A percentile compares a stretch with the other conserved stretches of the same genome.
Conservation (phyloP, 1,140 invertebrate species). For the Spodoptera frugiperda region DNA sequence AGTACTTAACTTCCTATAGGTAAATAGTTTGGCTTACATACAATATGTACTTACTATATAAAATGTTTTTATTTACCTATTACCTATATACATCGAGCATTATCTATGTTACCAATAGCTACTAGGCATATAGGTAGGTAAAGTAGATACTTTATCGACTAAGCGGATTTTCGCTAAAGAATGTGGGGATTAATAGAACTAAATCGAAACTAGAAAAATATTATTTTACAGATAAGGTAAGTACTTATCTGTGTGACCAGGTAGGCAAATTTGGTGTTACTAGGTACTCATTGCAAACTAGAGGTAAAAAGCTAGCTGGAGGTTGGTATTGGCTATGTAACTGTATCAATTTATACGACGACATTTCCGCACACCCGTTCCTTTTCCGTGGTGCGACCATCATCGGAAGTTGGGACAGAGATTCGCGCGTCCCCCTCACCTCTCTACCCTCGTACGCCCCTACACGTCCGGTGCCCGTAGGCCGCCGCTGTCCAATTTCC, state of each 20-base stretch:
- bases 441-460: slow-evolving; percentile 56
- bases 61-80: background rate
- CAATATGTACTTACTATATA: background rate
- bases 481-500: slow-evolving; percentile 77
- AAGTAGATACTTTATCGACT: background rate
- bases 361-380: slow-evolving; percentile 60
- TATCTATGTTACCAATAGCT: background rate
- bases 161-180: slow-evolving; percentile 15
- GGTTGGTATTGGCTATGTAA: slow-evolving; percentile 9
- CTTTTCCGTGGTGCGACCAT: slow-evolving; percentile 71
- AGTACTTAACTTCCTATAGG: slow-evolving; percentile 22
- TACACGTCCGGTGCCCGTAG: slow-evolving; percentile 70
- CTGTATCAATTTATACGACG: slow-evolving; percentile 13
- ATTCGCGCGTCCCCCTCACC: slow-evolving; percentile 62
- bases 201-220: background rate
- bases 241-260: background rate
- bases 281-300: too few relatives aligned
- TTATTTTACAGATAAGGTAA: background rate
- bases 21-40: background rate
- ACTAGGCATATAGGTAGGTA: background rate
- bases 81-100: too few relatives aligned
- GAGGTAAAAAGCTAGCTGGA: background rate
- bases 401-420: slow-evolving; percentile 72
- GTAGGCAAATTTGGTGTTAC: background rate
- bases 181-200: background rate